These are phyloP conservation scores for Liasis olivaceus DNA, from an alignment of 2,797 vertebrate genomes.

Conservation along the genomic window DNA sequence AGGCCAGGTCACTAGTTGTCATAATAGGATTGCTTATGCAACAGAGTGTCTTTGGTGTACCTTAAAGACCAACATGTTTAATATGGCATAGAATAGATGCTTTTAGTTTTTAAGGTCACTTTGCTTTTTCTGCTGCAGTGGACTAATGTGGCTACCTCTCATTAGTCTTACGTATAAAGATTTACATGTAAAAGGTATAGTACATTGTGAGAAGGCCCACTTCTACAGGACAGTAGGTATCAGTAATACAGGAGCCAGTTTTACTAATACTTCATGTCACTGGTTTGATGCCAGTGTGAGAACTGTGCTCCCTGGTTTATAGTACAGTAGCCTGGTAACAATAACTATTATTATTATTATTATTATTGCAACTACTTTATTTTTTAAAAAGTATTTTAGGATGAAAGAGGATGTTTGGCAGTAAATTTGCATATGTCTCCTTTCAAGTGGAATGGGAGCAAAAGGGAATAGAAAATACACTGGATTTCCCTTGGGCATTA, in stretches of 20 bases:
- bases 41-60: not conserved
- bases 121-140: not conserved
- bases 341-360: not conserved
- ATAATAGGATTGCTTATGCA: not conserved
- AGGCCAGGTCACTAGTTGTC: not conserved
- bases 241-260: not conserved
- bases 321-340: constrained; percentile 10
- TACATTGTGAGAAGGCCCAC: not conserved
- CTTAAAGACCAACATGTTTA: not conserved
- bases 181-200: not conserved
- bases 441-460: not conserved
- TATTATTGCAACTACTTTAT: not conserved
- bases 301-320: constrained; percentile 3
- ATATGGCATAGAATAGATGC: not conserved
- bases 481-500: constrained; percentile 25
- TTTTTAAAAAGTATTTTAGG: not conserved
- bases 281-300: not conserved
- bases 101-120: not conserved
- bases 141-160: not conserved
- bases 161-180: not conserved
- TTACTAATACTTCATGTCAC: not conserved
- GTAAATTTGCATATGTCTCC: constrained; percentile 25
- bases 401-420: constrained; percentile 35
- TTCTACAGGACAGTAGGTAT: not conserved
- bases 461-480: constrained; percentile 17